Evolutionary conservation across 1,140 invertebrate species (phyloP), one percentile per base, ranked within the genome.

Genomic region (Pseudomyrmex sp.): DNA sequence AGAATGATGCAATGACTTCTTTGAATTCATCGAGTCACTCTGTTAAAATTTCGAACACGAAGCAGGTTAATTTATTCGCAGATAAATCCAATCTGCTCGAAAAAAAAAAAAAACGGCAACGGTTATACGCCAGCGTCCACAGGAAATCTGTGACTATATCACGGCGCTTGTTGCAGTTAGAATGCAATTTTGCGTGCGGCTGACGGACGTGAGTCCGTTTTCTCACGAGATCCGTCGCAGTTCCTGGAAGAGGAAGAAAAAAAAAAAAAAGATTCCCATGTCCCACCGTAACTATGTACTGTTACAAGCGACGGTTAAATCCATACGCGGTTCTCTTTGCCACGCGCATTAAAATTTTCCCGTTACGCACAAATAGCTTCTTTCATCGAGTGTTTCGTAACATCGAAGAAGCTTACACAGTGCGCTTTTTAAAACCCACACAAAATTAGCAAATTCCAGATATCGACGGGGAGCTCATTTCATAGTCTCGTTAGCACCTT

Each of bases 391-490:
- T 26, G 54, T 80, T 80, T 70, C 76, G 76, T 46, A 80, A 80
- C 62, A 20, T n/a, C 26, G 26, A 26, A n/a, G 20, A 12, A 18
- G 44, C 20, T 69, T 59, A 26, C 12, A 35, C 35, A 7, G 5
- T 35, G 20, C 61, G 13, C 48, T 48, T 65, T n/a, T 65, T n/a
- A 13, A 59, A 35, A 35, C 5, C 46, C 23, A 35, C 20, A 13
- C 54, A 80, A 18, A 18, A 80, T 70, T 70, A 80, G 54, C 66
- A 12, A 80, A 70, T 80, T 80, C 76, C 76, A 80, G 52, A 59
- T 79, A 79, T 79, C 76, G 54, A 18, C 15, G 20, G 26, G 8
- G 74, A 70, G 54, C 20, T 79, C 52, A 15, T 80, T 80, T 80
- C 66, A 70, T 20, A 26, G 44, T 35, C 54, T 80, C 35, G 66